A percentile compares a stretch with the other conserved stretches of the same genome.
Conservation (phyloP, 2,797 vertebrate genomes). For the Notamacropus eugenii region DNA sequence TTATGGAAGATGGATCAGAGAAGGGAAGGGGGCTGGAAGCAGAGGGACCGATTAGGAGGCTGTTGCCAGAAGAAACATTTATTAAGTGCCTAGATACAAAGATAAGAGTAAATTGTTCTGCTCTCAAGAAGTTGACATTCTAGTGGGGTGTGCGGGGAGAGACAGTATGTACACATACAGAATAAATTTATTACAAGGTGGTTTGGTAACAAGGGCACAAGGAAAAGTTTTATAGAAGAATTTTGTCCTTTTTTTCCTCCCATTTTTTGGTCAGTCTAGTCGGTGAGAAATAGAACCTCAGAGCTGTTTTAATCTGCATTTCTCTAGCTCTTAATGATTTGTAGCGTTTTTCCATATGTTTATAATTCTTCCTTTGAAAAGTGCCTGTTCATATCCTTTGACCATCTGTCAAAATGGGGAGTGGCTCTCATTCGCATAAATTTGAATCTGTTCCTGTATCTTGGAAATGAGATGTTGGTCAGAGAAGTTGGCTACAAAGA, state of each 20-base stretch:
- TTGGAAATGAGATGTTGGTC: background rate
- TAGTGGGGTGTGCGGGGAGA: no score
- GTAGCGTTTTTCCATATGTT: background rate
- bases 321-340: background rate
- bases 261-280: background rate
- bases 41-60: background rate
- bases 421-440: background rate
- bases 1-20: background rate
- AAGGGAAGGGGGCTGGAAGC: background rate
- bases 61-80: background rate
- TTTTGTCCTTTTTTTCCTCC: background rate
- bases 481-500: background rate
- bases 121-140: background rate
- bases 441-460: background rate
- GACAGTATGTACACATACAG: background rate
- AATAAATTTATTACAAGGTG: background rate
- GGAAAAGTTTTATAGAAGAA: background rate
- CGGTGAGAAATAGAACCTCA: background rate
- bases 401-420: background rate
- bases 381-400: background rate
- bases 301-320: background rate
- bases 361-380: background rate
- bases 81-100: background rate
- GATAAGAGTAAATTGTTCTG: background rate
- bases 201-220: background rate